phyloP scores from a whole-genome alignment of 2,888 invertebrate species.

The Polydrusus cervinus region DNA sequence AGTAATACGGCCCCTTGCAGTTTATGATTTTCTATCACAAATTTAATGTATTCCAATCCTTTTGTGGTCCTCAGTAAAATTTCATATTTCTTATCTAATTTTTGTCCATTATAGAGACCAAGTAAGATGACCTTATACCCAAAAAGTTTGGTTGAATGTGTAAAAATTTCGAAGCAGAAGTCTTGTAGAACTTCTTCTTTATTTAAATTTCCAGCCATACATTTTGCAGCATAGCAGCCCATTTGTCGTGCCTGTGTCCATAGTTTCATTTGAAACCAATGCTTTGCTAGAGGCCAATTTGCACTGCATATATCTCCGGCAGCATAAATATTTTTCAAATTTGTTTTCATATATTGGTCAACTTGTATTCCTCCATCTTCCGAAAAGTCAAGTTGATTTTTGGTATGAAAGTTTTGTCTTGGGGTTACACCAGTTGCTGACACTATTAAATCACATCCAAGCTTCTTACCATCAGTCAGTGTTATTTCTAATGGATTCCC shows the following conservation, averaged over 20 bases:
- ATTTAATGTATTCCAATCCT: slow-evolving; percentile 88
- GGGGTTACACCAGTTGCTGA: slow-evolving; percentile 96
- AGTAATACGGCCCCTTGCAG: slow-evolving; percentile 96
- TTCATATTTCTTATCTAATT: slow-evolving; percentile 86
- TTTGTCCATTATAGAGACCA: slow-evolving; percentile 95
- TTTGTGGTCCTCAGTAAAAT: slow-evolving; percentile 89
- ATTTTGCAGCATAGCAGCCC: slow-evolving; percentile 94
- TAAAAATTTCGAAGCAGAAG: slow-evolving; percentile 97
- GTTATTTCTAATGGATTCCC: slow-evolving; percentile 82
- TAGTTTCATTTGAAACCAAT: slow-evolving; percentile 96
- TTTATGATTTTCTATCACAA: slow-evolving; percentile 87
- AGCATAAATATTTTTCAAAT: slow-evolving; percentile 86
- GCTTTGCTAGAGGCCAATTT: slow-evolving; percentile 83
- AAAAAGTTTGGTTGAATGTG: slow-evolving; percentile 96
- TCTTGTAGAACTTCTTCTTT: slow-evolving; percentile 85
- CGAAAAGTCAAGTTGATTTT: slow-evolving; percentile 73
- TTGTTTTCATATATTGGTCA: slow-evolving; percentile 89
- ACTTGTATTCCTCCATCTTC: slow-evolving; percentile 90
- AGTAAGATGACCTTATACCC: slow-evolving; percentile 93
- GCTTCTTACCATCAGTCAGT: slow-evolving; percentile 81
- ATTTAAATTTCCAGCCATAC: slow-evolving; percentile 81
- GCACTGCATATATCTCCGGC: slow-evolving; percentile 96
- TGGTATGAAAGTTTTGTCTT: slow-evolving; percentile 75
- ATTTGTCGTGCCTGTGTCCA: slow-evolving; percentile 99
- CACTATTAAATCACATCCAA: slow-evolving; percentile 91